phyloP scores from a whole-genome alignment of 2,113 vertebrate genomes.

The Ammodytes marinus region DNA sequence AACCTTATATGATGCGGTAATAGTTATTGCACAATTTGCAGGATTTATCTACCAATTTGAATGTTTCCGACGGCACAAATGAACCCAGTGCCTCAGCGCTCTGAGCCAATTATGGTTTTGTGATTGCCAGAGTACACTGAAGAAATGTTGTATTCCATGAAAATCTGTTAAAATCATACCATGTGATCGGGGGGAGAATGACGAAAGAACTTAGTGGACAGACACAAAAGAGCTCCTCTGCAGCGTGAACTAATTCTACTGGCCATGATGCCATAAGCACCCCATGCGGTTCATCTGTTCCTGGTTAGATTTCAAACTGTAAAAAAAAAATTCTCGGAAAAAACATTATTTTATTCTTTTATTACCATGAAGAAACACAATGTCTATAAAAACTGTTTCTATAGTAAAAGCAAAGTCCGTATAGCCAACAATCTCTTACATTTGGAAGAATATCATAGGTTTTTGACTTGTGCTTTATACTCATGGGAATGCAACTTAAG shows the following conservation, averaged over 20 bases:
- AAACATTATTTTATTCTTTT: not conserved
- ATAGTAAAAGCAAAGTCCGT: not conserved
- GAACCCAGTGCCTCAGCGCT: not conserved
- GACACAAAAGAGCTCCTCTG: not conserved
- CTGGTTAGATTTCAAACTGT: slow-evolving; percentile 17
- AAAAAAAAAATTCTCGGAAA: not conserved
- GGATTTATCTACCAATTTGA: not conserved
- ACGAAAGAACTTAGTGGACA: not conserved
- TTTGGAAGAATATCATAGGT: not conserved
- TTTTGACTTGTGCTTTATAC: slow-evolving; percentile 13
- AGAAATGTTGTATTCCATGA: not conserved
- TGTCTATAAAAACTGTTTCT: not conserved
- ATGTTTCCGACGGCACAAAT: not conserved
- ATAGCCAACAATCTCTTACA: not conserved
- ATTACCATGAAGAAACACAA: not conserved
- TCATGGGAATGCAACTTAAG: not conserved
- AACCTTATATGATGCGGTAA: not conserved
- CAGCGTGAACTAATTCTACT: not conserved
- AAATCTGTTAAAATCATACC: not conserved
- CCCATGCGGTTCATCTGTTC: slow-evolving; percentile 24
- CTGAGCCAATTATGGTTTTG: not conserved
- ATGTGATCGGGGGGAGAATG: not conserved
- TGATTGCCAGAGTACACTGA: not conserved
- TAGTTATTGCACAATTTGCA: not conserved
- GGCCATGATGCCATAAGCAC: not conserved